A percentile compares a stretch with the other conserved stretches of the same genome.
These are phyloP conservation scores for Eubasilissa splendida DNA, from an alignment of 2,888 invertebrate genomes.

Conservation along the genomic window DNA sequence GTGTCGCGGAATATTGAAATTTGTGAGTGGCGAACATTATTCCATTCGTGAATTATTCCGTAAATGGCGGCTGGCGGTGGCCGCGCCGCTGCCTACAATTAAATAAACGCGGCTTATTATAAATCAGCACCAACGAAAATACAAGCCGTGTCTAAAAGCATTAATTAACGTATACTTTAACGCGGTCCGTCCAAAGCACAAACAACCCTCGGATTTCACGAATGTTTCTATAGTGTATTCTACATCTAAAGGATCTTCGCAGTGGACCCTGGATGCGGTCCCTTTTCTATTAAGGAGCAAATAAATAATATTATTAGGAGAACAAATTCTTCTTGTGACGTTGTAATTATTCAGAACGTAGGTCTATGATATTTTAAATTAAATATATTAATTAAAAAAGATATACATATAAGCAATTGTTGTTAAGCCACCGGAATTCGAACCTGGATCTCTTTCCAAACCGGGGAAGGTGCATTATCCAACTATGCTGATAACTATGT, in stretches of 20 bases:
- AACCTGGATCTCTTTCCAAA: no score
- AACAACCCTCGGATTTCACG: not conserved
- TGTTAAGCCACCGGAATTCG: no score
- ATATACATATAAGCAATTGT: no score
- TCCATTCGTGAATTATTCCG: no score
- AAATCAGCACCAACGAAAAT: constrained; percentile 9
- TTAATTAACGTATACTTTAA: not conserved
- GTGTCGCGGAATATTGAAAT: no score
- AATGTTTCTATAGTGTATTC: not conserved
- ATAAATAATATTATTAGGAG: not conserved
- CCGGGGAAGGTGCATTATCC: no score
- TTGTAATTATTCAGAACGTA: no score
- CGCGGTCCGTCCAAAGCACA: not conserved
- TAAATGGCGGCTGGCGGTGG: not conserved
- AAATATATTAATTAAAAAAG: no score
- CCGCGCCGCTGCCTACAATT: not conserved
- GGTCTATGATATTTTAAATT: no score
- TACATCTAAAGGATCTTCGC: not conserved
- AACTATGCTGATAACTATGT: no score
- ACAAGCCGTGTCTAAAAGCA: not conserved
- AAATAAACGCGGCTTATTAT: not conserved
- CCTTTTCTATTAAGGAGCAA: not conserved
- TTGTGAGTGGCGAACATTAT: no score
- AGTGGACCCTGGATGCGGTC: not conserved
- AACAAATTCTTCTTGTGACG: no score